These are phyloP conservation scores for Aphidius gifuensis DNA, from an alignment of 1,140 invertebrate species.

Conservation along the genomic window DNA sequence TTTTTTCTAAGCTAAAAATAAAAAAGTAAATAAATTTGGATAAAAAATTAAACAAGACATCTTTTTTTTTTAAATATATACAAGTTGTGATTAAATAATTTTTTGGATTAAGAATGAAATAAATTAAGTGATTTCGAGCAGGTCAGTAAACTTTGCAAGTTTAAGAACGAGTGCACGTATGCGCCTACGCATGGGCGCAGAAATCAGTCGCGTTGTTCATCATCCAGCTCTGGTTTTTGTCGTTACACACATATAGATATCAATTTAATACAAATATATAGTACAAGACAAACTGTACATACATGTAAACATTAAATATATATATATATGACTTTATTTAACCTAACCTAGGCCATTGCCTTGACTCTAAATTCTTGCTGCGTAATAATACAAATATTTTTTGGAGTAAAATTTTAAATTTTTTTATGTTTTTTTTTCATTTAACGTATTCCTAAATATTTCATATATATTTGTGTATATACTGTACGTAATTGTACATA, in stretches of 20 bases:
- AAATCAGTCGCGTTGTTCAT: conserved; percentile 18
- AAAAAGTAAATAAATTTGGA: conserved; percentile 1
- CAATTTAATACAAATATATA: too few species aligned
- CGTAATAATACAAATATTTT: too few species aligned
- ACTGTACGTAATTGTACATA: too few species aligned
- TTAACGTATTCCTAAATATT: too few species aligned
- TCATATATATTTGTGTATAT: too few species aligned
- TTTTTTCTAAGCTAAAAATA: neutral
- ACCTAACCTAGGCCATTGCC: conserved; percentile 9
- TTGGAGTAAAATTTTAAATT: too few species aligned
- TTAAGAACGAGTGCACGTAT: conserved; percentile 19
- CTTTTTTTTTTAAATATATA: neutral
- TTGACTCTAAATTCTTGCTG: too few species aligned
- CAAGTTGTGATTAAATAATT: conserved; percentile 10
- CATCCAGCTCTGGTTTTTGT: conserved; percentile 3
- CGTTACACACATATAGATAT: neutral
- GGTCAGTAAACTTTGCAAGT: conserved; percentile 24
- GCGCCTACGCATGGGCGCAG: conserved; percentile 20
- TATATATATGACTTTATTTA: conserved; percentile 1
- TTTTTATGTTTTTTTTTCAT: too few species aligned
- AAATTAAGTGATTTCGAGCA: neutral
- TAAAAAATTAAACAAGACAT: neutral
- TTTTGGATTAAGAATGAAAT: neutral
- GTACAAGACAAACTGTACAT: too few species aligned
- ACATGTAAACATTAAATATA: neutral